Evolutionary conservation across 2,797 vertebrate genomes (phyloP), one percentile per base, ranked within the genome.

Genomic region (Xenops minutus): DNA sequence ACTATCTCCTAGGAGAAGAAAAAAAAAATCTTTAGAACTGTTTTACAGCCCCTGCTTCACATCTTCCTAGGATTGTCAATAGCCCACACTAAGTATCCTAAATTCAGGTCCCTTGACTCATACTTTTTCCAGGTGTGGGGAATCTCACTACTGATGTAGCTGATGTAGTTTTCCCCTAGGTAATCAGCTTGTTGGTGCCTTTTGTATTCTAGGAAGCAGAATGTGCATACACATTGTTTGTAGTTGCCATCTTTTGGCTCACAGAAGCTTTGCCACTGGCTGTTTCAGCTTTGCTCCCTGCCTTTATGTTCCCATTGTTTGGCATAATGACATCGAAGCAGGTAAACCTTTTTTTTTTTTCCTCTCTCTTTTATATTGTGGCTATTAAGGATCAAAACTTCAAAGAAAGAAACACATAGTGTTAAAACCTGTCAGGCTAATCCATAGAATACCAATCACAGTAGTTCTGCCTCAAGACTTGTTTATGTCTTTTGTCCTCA

Each of bases 191-290:
- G 9, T 74, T 93, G 79, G 19, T 72, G 23, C 29, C 14, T 91
- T 88, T 32, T 96, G 52, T 92, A 62, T 89, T 97, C 48, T 64
- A 99, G 99, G 99, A 98, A 98, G 98, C 98, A 96, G 97, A 98
- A 98, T 99, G 99, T 97, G 99, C 98, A 6, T 99, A 98, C 63
- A 98, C 97, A 0, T 93, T 99, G 87, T 97, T 99, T 46, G 94
- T 99, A 43, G 97, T 99, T 89, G 98, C 98, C 3, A 95, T 98
- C 32, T 98, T 98, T 98, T 99, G 99, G 99, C 96, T 99, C 59
- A 98, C 98, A 2, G 99, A 99, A 97, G 97, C 98, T 39, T 91
- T 99, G 81, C 99, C 99, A 19, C 96, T 99, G 92, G 98, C 98
- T 34, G 96, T 99, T 73, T 99, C 99, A 4, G 98, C 99, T 77